A percentile compares a stretch with the other conserved stretches of the same genome.
Evolutionary conservation across 2,797 vertebrate species (phyloP).

Genomic region (Lepilemur ruficaudatus): DNA sequence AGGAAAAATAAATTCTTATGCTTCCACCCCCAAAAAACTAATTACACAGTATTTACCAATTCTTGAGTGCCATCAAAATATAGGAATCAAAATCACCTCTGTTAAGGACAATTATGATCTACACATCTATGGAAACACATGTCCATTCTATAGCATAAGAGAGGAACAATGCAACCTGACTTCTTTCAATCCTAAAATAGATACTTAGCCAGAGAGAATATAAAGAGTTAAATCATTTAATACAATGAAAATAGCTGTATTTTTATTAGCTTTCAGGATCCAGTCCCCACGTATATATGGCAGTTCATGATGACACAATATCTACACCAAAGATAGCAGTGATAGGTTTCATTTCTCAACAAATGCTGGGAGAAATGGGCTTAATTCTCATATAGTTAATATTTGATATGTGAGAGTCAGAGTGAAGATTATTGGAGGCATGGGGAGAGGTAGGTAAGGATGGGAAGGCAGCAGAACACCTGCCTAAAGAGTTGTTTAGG

Average conservation of each 20-base stretch:
- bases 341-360: background rate
- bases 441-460: background rate
- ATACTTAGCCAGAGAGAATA: background rate
- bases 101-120: background rate
- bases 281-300: background rate
- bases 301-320: background rate
- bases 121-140: background rate
- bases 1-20: background rate
- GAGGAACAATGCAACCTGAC: background rate
- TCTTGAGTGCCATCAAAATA: background rate
- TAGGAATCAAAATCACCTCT: background rate
- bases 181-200: background rate
- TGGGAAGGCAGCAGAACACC: background rate
- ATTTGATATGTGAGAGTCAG: background rate
- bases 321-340: background rate
- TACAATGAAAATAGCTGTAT: background rate
- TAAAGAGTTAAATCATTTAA: background rate
- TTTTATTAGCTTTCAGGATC: background rate
- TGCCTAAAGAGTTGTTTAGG: background rate
- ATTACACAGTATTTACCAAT: background rate
- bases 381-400: background rate
- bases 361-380: background rate
- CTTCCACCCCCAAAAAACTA: background rate
- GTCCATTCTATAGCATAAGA: background rate
- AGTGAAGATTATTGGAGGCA: background rate